Conservation (phyloP, 2,113 vertebrate species). For the Alligator sinensis region DNA sequence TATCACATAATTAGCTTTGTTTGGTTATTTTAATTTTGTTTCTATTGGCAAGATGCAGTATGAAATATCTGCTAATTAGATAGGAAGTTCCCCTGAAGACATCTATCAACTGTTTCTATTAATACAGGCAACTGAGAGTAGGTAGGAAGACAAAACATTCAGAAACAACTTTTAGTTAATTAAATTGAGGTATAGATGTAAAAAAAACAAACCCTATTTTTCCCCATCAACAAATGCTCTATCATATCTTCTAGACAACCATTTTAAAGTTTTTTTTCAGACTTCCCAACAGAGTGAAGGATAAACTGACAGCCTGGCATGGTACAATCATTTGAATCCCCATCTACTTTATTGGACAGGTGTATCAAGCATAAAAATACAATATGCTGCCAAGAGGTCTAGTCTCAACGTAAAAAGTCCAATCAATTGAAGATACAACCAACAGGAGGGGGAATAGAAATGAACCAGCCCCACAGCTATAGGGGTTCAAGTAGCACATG, state of each 20-base stretch:
- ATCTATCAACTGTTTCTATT: constrained; percentile 70
- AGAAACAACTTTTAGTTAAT: constrained; percentile 68
- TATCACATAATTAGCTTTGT: constrained; percentile 70
- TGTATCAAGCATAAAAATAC: not conserved
- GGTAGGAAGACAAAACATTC: constrained; percentile 64
- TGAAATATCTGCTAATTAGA: constrained; percentile 76
- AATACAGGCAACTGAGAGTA: constrained; percentile 63
- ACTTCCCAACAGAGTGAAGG: not conserved
- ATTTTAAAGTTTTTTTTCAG: constrained; percentile 17
- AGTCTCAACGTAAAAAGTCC: not conserved
- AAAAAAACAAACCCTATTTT: constrained; percentile 22
- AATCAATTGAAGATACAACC: too few species aligned
- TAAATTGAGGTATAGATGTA: constrained; percentile 64
- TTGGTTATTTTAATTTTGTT: constrained; percentile 76
- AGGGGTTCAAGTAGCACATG: not conserved
- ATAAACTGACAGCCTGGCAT: constrained; percentile 22
- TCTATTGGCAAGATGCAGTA: constrained; percentile 69
- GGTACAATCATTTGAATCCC: constrained; percentile 15
- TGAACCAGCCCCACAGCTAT: not conserved
- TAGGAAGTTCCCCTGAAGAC: constrained; percentile 74
- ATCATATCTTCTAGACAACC: constrained; percentile 49
- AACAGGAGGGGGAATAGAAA: too few species aligned
- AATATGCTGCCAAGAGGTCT: not conserved
- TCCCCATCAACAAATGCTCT: constrained; percentile 44
- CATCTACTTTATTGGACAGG: not conserved